Evolutionary conservation across 2,797 vertebrate species (phyloP), one percentile per base, ranked within the genome.

Genomic region (Galago senegalensis): DNA sequence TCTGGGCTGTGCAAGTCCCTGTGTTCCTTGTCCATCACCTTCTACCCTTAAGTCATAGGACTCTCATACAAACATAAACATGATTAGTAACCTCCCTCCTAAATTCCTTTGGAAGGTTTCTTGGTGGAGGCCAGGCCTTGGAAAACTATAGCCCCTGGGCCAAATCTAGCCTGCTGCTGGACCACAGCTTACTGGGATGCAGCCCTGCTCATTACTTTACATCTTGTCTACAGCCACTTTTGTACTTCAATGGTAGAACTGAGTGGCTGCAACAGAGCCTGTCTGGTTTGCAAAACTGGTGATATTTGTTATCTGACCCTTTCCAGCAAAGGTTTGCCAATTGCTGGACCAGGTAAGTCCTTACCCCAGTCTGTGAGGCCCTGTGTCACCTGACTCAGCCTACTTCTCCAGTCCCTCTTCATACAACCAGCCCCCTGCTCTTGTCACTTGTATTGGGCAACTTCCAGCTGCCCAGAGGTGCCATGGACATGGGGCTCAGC

Each of bases 141-240:
- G 60, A 56, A 37, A 40, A 31, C 13, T 1, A 31, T 11, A 18
- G 43, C 43, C 49, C 1, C 0, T 11, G 67, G 67, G 56, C 46
- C 23, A 4, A 79, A n/a, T 18, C 20, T 43, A 70, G 80, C 46
- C 56, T 61, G 18, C 77, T 31, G 21, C 56, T 31, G 34, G 63
- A 77, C 43, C 49, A 27, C n/a, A 14, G 34, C 49, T 86, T 43
- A 29, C 4, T 6, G 34, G 91, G 58, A 61, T 56, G 29, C 65
- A 67, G 43, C 37, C 27, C 49, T 0, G 0, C 21, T 23, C 16
- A 1, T 7, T 49, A 67, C 8, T 1, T 60, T 8, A 17, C 0
- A 1, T 8, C 5, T 17, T 7, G 3, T 43, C 7, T 25, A 17
- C 0, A 16, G 65, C 34, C 16, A 20, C 91, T 70, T 91, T 8